These are phyloP conservation scores for Ramphastos sulfuratus DNA, from an alignment of 2,113 vertebrate genomes.

Conservation along the genomic window DNA sequence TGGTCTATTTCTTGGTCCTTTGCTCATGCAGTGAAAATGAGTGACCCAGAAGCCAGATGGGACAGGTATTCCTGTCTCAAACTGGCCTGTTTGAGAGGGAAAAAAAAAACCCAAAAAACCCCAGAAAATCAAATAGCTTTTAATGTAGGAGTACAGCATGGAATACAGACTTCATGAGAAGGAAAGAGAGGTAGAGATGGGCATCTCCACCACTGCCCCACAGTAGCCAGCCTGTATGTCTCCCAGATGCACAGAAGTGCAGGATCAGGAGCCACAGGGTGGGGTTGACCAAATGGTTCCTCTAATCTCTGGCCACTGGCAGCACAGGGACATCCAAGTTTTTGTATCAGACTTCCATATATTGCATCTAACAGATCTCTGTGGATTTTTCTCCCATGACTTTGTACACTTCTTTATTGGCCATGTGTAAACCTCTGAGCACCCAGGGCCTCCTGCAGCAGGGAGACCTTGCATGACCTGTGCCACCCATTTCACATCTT, in stretches of 20 bases:
- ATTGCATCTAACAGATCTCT: not conserved
- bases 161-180: not conserved
- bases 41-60: not conserved
- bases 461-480: not conserved
- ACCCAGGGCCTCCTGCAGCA: not conserved
- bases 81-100: not conserved
- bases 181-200: not conserved
- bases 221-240: not conserved
- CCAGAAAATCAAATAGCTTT: not conserved
- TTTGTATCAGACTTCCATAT: not conserved
- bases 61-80: not conserved
- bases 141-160: not conserved
- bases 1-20: slow-evolving; percentile 40
- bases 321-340: not conserved
- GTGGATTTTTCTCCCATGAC: not conserved
- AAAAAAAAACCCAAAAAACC: not conserved
- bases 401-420: rapidly evolving
- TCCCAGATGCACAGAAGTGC: not conserved
- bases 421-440: not conserved
- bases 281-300: not conserved
- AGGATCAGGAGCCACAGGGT: not conserved
- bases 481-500: rapidly evolving
- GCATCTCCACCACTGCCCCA: not conserved
- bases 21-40: slow-evolving; percentile 21
- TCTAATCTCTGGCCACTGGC: not conserved